These are phyloP conservation scores for Cladopsammia gracilis DNA, from an alignment of 64 coral and sea anemone species.

Conservation along the genomic window DNA sequence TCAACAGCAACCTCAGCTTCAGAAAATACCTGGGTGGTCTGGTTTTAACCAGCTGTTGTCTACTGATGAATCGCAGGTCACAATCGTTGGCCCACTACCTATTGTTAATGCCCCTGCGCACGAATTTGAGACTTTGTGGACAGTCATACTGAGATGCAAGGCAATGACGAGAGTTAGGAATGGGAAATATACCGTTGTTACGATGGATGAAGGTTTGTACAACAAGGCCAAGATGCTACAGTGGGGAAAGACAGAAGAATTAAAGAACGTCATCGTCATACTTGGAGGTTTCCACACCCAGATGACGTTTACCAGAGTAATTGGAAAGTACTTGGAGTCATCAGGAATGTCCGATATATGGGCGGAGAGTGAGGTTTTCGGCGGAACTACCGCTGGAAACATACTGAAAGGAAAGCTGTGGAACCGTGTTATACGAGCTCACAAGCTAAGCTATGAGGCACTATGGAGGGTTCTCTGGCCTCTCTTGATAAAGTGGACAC, in stretches of 20 bases:
- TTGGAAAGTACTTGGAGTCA: conserved; percentile 20
- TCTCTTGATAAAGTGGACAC: conserved; percentile 44
- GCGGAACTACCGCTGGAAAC: conserved; percentile 45
- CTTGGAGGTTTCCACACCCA: conserved; percentile 68
- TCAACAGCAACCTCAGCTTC: conserved; percentile 42
- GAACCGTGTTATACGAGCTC: conserved; percentile 56
- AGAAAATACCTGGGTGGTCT: conserved; percentile 56
- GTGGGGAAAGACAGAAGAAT: conserved; percentile 19
- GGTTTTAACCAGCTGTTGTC: conserved; percentile 68
- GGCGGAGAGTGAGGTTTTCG: conserved; percentile 49
- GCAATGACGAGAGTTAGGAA: not conserved
- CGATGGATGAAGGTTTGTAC: conserved; percentile 39
- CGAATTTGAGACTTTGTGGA: conserved; percentile 68
- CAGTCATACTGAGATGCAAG: conserved; percentile 47
- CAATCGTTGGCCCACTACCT: conserved; percentile 68
- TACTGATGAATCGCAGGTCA: conserved; percentile 2
- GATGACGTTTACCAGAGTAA: conserved; percentile 69
- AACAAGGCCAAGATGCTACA: conserved; percentile 67
- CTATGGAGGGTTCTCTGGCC: conserved; percentile 66
- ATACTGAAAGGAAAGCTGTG: conserved; percentile 65
- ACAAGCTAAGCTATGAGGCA: conserved; percentile 62
- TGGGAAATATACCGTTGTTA: conserved; percentile 9
- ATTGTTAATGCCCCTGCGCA: conserved; percentile 69
- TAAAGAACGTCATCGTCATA: conserved; percentile 26
- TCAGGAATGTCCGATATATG: conserved; percentile 39